Base-by-base conservation (phyloP, 2,797 vertebrate species). In the Crypturellus tataupa region DNA sequence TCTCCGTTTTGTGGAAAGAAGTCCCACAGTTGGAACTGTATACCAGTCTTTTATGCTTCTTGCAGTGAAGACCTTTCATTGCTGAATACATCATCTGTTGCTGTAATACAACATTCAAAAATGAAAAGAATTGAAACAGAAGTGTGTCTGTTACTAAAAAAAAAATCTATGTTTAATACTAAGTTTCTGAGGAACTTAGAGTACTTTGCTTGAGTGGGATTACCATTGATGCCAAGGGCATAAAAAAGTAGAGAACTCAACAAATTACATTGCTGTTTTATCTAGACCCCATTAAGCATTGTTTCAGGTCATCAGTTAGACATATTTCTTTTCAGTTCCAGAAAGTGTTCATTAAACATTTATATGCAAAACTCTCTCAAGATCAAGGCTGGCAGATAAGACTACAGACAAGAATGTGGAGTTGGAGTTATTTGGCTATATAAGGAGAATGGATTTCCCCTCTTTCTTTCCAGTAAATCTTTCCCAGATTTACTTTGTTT, bases 401-500 rank as follows among this genome's bases (percentile, higher is more conserved):
- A 2, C 13, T 40, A 49, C 19, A 49, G 27, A 64, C 12, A 75
- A 78, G 65, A 85, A 62, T 14, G 5, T 56, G 18, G 12, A 56
- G 6, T 37, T 75, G 27, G 39, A 71, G 27, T 15, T 3, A 39
- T 70, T 60, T 37, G 46, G 16, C 25, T 80, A 27, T 31, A 40
- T 40, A 49, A 0, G 1, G 8, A 56, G 37, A 72, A 68, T 8
- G 37, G 46, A 8, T 13, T 69, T 23, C 3, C 15, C 2, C 2
- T 47, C 12, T 81, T 70, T 77, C 12, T 49, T 77, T 80, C 47
- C 3, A 9, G 39, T 68, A 27, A n/a, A n/a, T n/a, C n/a, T n/a
- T n/a, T n/a, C n/a, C n/a, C n/a, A n/a, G n/a, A 60, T 91, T 77
- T 85, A 51, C 12, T 62, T 25, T 62, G 13, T 73, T 88, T 84